phyloP scores from a whole-genome alignment of 2,797 vertebrate species.

The Acanthurus leucopareius region DNA sequence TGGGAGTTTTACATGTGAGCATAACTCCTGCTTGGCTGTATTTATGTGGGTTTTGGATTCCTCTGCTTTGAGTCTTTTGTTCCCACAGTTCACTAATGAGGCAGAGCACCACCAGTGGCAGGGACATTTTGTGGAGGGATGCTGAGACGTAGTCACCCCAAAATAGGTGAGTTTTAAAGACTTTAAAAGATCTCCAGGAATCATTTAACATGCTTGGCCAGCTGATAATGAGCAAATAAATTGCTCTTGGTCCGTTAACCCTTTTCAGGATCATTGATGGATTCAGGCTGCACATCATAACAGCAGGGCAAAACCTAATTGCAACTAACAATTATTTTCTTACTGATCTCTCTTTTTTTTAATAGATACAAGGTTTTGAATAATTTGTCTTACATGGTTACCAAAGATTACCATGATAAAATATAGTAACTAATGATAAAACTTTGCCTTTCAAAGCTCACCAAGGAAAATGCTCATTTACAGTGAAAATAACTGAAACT shows the following conservation, averaged over 20 bases:
- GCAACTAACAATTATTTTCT: background rate
- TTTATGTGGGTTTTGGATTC: constrained; percentile 64
- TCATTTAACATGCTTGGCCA: constrained; percentile 32
- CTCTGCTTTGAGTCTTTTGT: constrained; percentile 48
- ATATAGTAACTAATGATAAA: background rate
- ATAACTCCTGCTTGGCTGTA: constrained; percentile 64
- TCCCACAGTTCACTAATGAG: constrained; percentile 66
- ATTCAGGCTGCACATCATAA: constrained; percentile 14
- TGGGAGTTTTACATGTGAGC: constrained; percentile 78
- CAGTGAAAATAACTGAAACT: too few species aligned
- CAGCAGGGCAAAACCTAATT: background rate
- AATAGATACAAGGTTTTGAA: background rate
- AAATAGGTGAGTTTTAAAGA: constrained; percentile 18
- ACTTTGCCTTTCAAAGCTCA: too few species aligned
- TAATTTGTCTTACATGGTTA: background rate
- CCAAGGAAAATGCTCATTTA: too few species aligned
- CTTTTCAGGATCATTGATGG: constrained; percentile 14
- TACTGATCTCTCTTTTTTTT: background rate
- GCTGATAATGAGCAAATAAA: constrained; percentile 23
- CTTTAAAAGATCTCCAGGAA: constrained; percentile 41
- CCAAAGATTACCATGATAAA: too few species aligned
- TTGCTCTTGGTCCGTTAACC: constrained; percentile 13
- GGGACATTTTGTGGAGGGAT: constrained; percentile 21
- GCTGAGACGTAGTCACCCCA: constrained; percentile 18
- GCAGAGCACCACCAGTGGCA: constrained; percentile 34